Base-by-base conservation (phyloP, 2,888 invertebrate genomes). In the Drosophila merina region DNA sequence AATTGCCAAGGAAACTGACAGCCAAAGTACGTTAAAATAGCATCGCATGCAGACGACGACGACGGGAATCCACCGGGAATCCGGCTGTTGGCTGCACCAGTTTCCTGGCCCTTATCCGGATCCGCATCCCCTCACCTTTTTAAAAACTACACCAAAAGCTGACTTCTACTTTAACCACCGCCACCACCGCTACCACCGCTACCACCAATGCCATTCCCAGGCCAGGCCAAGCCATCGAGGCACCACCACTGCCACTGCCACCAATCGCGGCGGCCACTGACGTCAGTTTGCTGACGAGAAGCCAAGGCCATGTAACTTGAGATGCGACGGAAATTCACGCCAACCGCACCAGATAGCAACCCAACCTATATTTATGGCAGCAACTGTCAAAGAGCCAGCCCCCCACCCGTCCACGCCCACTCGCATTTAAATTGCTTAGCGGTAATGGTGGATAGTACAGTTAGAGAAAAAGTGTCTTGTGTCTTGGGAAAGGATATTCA, bases 301-400 rank as follows among this genome's bases (percentile, higher is more conserved):
- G 58, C 30, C 60, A 59, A 57, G 63, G 73, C 71, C 68, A 55
- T 38, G 75, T 75, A 78, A 80, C 79, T 75, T 57, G 67, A 84
- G 72, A 75, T 63, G 36, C 31, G 55, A 49, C 81, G 80, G 76
- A 80, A 82, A 77, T 83, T 64, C 68, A 77, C 42, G 74, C 67
- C 83, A 76, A 69, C 47, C 72, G 30, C 69, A 70, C 40, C 44
- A 59, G 66, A 47, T 45, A 44, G 42, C 12, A 38, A 56, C 28
- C 58, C 47, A 68, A 72, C 55, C 63, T 33, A 71, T 49, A 64
- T 75, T 70, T 73, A 73, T 71, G 75, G 58, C 67, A 69, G 56
- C 47, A 58, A 69, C 80, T 62, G 77, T 62, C 70, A 75, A 48
- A 52, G 48, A 57, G 49, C 50, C 28, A 47, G 31, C 30, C 57